Evolutionary conservation across 2,888 invertebrate genomes (phyloP), one percentile per base, ranked within the genome.

Genomic region (Pedicia rivosa): DNA sequence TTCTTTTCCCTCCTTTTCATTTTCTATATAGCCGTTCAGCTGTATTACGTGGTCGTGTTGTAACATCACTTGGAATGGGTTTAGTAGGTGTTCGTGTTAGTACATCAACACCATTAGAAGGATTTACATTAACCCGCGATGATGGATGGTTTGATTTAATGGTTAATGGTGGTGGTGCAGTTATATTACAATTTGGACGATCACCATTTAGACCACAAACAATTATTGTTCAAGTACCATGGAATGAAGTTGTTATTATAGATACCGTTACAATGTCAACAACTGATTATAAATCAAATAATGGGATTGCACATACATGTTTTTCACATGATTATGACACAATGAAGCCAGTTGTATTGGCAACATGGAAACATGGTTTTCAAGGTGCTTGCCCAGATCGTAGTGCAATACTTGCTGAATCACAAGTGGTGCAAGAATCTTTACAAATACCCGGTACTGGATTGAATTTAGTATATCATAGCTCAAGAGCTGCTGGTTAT

Each of bases 141-240:
- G 88, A 88, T 50, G 90, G 90, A 35, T 88, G 87, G 87, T 99
- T 98, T 65, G 98, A 99, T 64, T 71, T 99, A 35, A 71, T 98
- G 54, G 95, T 98, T 12, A 98, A 99, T 61, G 98, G 98, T n/a
- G 98, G 97, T 2, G 94, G 94, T 1, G 90, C 92, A 2, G 88
- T 98, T 3, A 91, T 87, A 0, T 64, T 98, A 35, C 87, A 91
- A 56, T 95, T 98, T 55, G 91, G 94, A 40, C 70, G 90, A 41
- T 79, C 86, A 28, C 90, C 90, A 2, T 91, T 91, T 63, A 77
- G 84, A 44, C 78, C 88, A 2, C 83, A 86, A 48, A 80, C 78
- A 30, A 76, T 84, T 53, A 88, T 90, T 41, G 80, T 88, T 14
- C 86, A 80, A 56, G 88, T 94, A 17, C 94, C 95, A 8, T 94